Evolutionary conservation across 2,797 vertebrate genomes (phyloP).

Genomic region (Tachyglossus aculeatus): DNA sequence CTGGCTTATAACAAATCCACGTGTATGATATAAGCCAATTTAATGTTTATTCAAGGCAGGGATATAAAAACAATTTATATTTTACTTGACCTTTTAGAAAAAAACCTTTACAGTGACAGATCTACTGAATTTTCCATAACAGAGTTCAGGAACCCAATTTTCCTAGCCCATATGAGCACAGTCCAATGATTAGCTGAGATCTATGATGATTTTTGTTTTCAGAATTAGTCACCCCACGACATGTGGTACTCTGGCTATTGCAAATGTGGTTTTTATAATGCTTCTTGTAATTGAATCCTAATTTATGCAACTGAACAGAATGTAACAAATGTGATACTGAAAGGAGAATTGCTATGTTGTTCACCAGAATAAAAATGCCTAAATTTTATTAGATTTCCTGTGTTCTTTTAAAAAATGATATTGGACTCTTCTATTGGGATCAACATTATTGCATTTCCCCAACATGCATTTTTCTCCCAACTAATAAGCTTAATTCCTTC

Average conservation of each 20-base stretch:
- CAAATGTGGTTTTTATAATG: background rate
- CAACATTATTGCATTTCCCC: background rate
- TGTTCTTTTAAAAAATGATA: background rate
- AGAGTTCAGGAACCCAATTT: conserved; percentile 33
- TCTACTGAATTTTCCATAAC: background rate
- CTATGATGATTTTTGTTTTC: conserved; percentile 4
- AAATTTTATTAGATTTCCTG: background rate
- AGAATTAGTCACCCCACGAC: background rate
- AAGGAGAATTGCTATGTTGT: background rate
- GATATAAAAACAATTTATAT: background rate
- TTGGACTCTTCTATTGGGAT: background rate
- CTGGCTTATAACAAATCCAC: conserved; percentile 9
- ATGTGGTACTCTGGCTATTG: no score
- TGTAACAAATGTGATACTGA: background rate
- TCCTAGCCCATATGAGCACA: background rate
- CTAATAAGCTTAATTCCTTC: no score
- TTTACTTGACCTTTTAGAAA: conserved; percentile 20
- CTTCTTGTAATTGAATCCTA: conserved; percentile 3
- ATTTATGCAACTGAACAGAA: background rate
- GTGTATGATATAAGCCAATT: background rate
- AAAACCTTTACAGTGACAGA: conserved; percentile 1
- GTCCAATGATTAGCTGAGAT: background rate
- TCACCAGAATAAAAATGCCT: background rate
- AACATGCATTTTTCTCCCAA: no score
- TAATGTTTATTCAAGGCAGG: background rate